Evolutionary conservation across 2,888 invertebrate species (phyloP), one percentile per base, ranked within the genome.

Genomic region (Hydrotaea cyrtoneurina): DNA sequence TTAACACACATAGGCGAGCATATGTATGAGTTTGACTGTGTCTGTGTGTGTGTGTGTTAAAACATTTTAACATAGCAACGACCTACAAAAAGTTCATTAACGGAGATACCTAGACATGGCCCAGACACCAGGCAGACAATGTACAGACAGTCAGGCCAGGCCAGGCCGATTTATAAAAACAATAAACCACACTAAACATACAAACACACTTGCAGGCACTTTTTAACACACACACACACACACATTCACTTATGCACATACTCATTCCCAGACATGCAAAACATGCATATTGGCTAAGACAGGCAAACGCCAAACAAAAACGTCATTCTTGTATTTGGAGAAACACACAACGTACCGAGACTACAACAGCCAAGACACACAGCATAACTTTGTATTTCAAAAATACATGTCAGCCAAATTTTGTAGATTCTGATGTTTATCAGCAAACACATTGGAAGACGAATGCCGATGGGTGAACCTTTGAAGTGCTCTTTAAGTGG

Each of bases 41-140:
- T 31, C 31, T 31, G 72, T 76, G 73, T 81, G 71, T 80, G 86
- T 86, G 83, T 86, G 74, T 83, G 39, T 82, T 81, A 78, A 46
- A 82, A 15, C 39, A 71, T 69, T 80, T 84, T 78, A 87, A 89
- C 90, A 90, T 90, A 90, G 90, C 90, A 91, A 90, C 92, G 92
- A 92, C 92, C 92, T 92, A 92, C 92, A 92, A 92, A 92, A 92
- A 92, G 92, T 92, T 92, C 92, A 92, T 92, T 92, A 92, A 91
- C 91, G 91, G 91, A 89, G 89, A 86, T 88, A 86, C 88, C 88
- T 91, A 92, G 92, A 92, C 91, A 90, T 92, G 92, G 92, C 91
- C 92, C 92, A 92, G 92, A 92, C 92, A 91, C 90, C 89, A 89
- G 87, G 89, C 90, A 91, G 91, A 91, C 91, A 89, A 87, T 88